Evolutionary conservation across 2,888 invertebrate genomes (phyloP).

Genomic region (Heliconius sara): DNA sequence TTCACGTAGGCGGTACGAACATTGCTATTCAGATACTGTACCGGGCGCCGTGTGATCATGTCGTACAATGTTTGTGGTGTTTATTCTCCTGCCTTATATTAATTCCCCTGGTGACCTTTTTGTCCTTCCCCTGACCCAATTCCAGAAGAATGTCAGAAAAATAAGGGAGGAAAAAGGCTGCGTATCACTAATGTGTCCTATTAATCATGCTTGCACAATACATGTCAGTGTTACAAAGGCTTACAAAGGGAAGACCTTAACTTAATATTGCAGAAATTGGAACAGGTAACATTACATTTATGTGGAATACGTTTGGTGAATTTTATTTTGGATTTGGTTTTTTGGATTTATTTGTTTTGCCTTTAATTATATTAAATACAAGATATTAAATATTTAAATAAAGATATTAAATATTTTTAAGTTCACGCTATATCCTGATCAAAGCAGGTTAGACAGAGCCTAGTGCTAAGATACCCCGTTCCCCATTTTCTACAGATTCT

Average conservation of each 20-base stretch:
- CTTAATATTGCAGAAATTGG: conserved; percentile 43
- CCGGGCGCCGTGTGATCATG: conserved; percentile 7
- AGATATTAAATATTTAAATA: too few species aligned
- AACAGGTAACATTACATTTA: conserved; percentile 30
- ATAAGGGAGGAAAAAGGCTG: conserved; percentile 56
- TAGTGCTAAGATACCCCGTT: background rate
- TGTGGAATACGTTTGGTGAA: background rate
- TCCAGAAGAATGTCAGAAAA: conserved; percentile 69
- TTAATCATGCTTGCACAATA: conserved; percentile 81
- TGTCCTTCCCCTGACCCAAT: conserved; percentile 64
- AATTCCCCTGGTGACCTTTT: conserved; percentile 54
- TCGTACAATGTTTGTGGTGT: conserved; percentile 29
- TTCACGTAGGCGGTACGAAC: conserved; percentile 39
- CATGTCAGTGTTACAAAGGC: conserved; percentile 64
- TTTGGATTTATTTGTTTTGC: background rate
- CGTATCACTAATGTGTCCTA: conserved; percentile 75
- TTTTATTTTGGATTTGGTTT: background rate
- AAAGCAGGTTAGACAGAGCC: background rate
- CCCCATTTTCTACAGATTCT: background rate
- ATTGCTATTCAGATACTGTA: conserved; percentile 25
- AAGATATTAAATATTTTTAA: too few species aligned
- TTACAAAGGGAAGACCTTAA: conserved; percentile 73
- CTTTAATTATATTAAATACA: too few species aligned
- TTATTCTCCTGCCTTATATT: conserved; percentile 41
- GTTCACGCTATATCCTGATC: background rate